Base-by-base conservation (phyloP, 2,113 vertebrate genomes). In the Lamprotornis superbus region DNA sequence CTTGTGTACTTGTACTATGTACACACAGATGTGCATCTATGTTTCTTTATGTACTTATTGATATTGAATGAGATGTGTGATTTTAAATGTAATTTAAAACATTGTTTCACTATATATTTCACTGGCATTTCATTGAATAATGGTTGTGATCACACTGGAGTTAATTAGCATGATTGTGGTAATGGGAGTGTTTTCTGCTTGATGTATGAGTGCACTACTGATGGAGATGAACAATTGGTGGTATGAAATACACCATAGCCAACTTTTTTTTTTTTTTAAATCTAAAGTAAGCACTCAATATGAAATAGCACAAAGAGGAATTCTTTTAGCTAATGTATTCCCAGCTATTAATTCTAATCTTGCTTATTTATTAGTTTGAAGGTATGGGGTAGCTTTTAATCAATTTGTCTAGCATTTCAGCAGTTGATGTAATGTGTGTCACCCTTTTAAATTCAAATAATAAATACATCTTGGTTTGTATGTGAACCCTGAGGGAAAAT, bases 361-460 rank as follows among this genome's bases (percentile, higher is more conserved):
- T 93, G 22, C 7, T 90, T 92, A 82, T 91, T 89, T 91, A 82
- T 89, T 87, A 63, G 49, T 69, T 73, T 89, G 35, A 73, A 91
- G 31, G 69, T 55, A 59, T 56, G 37, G 82, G 57, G 69, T 71
- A 85, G 53, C 37, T 93, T 89, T 82, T 71, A 87, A 68, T 75
- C 40, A 39, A 61, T 69, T 82, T 93, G 30, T 76, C 55, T 83
- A n/a, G 40, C 10, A 15, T 89, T 94, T 94, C 39, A 85, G 67
- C 25, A 55, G 80, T 87, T 79, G 53, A 35, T 69, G 23, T 71
- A 91, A 64, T 65, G 65, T 35, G 13, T 87, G 53, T 71, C 57
- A 67, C 39, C 77, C 60, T 87, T 95, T 75, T 78, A 75, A 92
- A 94, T 87, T 93, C 33, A 56, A 89, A 52, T 78, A 77, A 80